Base-by-base conservation (phyloP, 2,888 invertebrate species). In the Ochropacha duplaris region DNA sequence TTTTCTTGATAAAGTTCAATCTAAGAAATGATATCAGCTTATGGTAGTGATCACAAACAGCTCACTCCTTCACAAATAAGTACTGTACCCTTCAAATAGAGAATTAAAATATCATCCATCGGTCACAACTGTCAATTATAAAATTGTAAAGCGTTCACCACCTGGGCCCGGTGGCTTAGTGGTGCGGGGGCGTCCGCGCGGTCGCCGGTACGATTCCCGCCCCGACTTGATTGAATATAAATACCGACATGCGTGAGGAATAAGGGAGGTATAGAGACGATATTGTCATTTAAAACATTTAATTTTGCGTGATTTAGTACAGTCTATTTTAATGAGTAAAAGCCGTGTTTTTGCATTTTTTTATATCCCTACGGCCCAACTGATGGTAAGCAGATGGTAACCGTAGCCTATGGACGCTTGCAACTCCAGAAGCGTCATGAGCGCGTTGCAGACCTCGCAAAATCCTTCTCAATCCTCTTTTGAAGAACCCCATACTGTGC, bases 211-310 rank as follows among this genome's bases (percentile, higher is more conserved):
- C 80, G 81, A 76, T 72, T 76, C 83, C 81, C 85, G 84, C 78
- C 78, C 76, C 72, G 70, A 68, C 67, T 67, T 83, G 83, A 84
- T 86, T 86, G 86, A 86, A 88, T 86, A 81, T 81, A 86, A 88
- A 87, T 83, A 87, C 76, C 74, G 82, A 84, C 80, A 77, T 75
- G 76, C 72, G 66, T 66, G 70, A 69, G 62, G 78, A 55, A 72
- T 68, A 71, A 49, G 36, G 60, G 61, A 49, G 68, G 54, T 28
- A 71, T 79, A 71, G 87, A 86, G 85, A 64, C 11, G 80, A 39
- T 57, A 19, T 44, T 44, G 19, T 9, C 9, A 2, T n/a, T 36
- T n/a, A 36, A 4, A 4, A n/a, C n/a, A 0, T 36, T 36, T 36
- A 12, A 34, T 34, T 34, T 34, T 31, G 11, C 2, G 2, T 34